Evolutionary conservation across 2,888 invertebrate species (phyloP), one percentile per base, ranked within the genome.

Genomic region (Kuschelorhynchus macadamiae): DNA sequence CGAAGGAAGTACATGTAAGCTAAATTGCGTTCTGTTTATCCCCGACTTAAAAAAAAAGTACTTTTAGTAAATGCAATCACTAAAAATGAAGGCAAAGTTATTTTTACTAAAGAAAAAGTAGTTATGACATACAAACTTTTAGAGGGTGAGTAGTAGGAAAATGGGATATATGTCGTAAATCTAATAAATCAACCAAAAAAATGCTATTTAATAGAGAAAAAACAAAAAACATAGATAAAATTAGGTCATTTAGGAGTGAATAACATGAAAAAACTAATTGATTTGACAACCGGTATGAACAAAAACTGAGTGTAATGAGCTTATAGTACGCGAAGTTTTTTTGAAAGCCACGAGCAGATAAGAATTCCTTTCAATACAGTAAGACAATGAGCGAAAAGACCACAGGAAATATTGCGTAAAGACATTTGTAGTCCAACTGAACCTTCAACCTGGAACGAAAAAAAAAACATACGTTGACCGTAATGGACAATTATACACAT

Each of bases 401-500:
- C 81, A 11, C 70, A 81, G 30, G 79, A 79, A 73, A 72, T 79
- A 18, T 70, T 81, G 5, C 80, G 79, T 73, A 78, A 81, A 21
- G 77, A 77, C 60, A n/a, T n/a, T n/a, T n/a, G n/a, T n/a, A n/a
- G n/a, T n/a, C n/a, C n/a, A n/a, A n/a, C n/a, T n/a, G n/a, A n/a
- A n/a, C 79, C 78, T 59, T 9, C 74, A 0, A 79, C 80, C 0
- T 68, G 78, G 63, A 74, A 81, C 62, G n/a, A n/a, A 70, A 71
- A 12, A 78, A 78, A 66, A 78, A 76, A 32, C 80, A 81, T 70
- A 77, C 79, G 71, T 71, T 81, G 2, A 44, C 77, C 4, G 78
- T 81, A 73, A 60, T 81, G 53, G 81, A 81, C 74, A 72, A 81
- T 36, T 81, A 59, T 72, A 81, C 78, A 14, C 78, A 81, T 67